Base-by-base conservation (phyloP, 2,888 invertebrate species). In the Patella depressa region DNA sequence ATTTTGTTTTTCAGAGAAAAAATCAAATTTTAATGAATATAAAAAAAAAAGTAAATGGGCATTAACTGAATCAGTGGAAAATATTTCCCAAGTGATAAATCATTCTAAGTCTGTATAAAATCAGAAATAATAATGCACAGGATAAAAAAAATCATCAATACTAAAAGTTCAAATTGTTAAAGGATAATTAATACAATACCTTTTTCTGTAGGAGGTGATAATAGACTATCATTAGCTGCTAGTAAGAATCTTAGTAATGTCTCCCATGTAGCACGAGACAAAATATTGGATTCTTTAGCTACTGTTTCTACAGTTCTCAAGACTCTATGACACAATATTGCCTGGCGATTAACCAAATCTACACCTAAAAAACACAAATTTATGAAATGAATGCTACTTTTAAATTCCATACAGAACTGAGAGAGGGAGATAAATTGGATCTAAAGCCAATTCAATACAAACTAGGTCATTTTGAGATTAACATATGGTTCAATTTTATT, bases 251-350 rank as follows among this genome's bases (percentile, higher is more conserved):
- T 93, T 73, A 98, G 93, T 59, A 98, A 91, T 2, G 96, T 94
- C 89, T 97, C 96, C 98, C 98, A 99, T 11, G 98, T 97, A 85
- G 96, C 95, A 29, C 95, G 93, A 74, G 96, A 96, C 86, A 98
- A 93, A 75, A 93, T 93, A 82, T 93, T 94, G 0, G 96, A 96
- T 78, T 95, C 94, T 86, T 95, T 94, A 12, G 96, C 95, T 11
- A 96, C 94, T 87, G 95, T 79, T 83, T 91, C 89, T 29, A 91
- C 85, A 15, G 86, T 87, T 24, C 91, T 81, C 72, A 91, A 82
- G 7, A 90, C 90, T 72, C 91, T 82, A 79, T 91, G 91, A 82
- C 91, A 91, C 73, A 89, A 80, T 3, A 98, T 96, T 0, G 98
- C 98, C 93, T 98, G 98, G 81, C 97, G 94, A 91, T 97, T 90